These are phyloP conservation scores for Fragum fragum DNA, from an alignment of 2,888 invertebrate genomes.

Conservation along the genomic window DNA sequence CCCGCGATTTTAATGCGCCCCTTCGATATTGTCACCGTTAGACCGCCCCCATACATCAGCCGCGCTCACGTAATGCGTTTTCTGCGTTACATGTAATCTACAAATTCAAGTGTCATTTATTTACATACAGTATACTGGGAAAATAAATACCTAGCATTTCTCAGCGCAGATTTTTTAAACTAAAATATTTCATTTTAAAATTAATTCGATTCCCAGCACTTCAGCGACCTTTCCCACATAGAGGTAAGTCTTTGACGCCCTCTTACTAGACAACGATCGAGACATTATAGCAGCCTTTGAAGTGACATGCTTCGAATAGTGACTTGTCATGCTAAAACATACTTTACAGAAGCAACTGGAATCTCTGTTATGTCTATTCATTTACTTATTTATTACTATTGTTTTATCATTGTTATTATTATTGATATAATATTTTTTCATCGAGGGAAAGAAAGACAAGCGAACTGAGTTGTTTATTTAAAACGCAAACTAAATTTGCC, in stretches of 20 bases:
- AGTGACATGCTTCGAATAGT: neutral
- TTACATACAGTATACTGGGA: slow-evolving; percentile 28
- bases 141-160: slow-evolving; percentile 31
- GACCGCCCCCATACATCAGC: neutral
- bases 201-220: slow-evolving; percentile 33
- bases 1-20: too few species aligned
- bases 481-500: too few species aligned
- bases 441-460: too few species aligned
- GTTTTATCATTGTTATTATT: too few species aligned
- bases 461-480: too few species aligned
- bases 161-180: slow-evolving; percentile 15
- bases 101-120: slow-evolving; percentile 34
- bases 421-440: too few species aligned
- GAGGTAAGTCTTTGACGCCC: neutral
- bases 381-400: too few species aligned
- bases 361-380: too few species aligned
- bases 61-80: slow-evolving; percentile 2
- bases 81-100: slow-evolving; percentile 21
- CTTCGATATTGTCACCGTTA: neutral
- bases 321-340: too few species aligned
- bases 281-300: neutral
- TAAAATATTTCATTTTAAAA: slow-evolving; percentile 27
- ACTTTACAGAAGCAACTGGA: too few species aligned
- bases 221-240: slow-evolving; percentile 2
- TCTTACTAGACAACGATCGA: neutral